A percentile compares a stretch with the other conserved stretches of the same genome.
These are phyloP conservation scores for Ataeniobius toweri DNA, from an alignment of 2,797 vertebrate genomes.

Conservation along the genomic window DNA sequence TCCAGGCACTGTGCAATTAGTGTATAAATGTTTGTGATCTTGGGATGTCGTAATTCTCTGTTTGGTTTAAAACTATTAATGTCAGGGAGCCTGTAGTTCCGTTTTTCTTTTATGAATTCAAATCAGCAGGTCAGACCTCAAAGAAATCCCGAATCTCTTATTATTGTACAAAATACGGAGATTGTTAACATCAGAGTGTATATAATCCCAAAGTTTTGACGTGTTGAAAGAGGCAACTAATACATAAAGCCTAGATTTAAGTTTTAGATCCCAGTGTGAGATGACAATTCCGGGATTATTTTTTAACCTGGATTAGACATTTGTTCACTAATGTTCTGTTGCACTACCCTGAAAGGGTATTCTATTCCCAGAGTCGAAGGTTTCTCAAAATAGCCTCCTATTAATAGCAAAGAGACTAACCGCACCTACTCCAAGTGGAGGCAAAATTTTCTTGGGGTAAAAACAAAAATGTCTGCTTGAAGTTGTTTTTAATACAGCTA, in stretches of 20 bases:
- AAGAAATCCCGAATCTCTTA: not conserved
- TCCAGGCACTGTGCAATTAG: not conserved
- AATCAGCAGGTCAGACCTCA: not conserved
- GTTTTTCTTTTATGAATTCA: not conserved
- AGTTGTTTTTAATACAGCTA: not conserved
- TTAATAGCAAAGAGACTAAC: constrained; percentile 17
- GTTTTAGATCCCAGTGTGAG: not conserved
- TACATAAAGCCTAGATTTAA: not conserved
- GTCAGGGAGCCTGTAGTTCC: not conserved
- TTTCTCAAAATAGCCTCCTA: constrained; percentile 2
- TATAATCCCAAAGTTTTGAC: too few species aligned
- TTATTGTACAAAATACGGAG: not conserved
- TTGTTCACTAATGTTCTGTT: not conserved
- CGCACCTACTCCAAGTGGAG: not conserved
- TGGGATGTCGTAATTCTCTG: not conserved
- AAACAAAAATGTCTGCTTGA: not conserved
- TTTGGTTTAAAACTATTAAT: not conserved
- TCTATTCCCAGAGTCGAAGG: not conserved
- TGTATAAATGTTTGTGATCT: not conserved
- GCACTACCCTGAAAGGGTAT: not conserved
- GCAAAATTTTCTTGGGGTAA: not conserved
- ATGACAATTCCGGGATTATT: too few species aligned
- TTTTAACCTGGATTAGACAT: not conserved
- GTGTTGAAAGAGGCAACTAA: not conserved
- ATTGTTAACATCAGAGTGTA: too few species aligned